Evolutionary conservation across 2,113 vertebrate species (phyloP).

Genomic region (Maccullochella peelii): DNA sequence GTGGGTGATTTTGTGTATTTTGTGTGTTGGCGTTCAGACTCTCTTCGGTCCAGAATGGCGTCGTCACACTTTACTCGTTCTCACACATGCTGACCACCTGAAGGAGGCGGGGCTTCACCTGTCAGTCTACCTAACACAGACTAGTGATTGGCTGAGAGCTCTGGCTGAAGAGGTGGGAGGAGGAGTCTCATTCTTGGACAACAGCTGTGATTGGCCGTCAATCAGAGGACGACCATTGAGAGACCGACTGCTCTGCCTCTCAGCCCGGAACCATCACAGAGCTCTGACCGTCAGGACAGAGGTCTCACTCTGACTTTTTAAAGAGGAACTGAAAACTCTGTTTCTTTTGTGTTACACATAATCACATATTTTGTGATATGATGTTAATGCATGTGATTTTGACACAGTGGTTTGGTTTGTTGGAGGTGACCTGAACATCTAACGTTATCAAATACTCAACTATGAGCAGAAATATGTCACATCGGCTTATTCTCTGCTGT

Average conservation of each 20-base stretch:
- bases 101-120: constrained; percentile 77
- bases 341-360: no score
- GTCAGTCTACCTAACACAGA: constrained; percentile 74
- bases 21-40: constrained; percentile 70
- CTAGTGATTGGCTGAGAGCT: constrained; percentile 77
- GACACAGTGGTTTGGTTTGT: no score
- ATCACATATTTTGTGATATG: no score
- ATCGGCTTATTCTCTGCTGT: no score
- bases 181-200: constrained; percentile 85
- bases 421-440: no score
- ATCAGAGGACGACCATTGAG: constrained; percentile 80
- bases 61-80: constrained; percentile 83
- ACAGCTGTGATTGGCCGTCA: constrained; percentile 65
- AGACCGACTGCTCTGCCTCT: constrained; percentile 82
- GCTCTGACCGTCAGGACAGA: constrained; percentile 10
- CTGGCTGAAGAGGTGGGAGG: constrained; percentile 76
- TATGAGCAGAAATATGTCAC: no score
- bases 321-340: not conserved
- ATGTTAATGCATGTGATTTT: no score
- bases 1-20: not conserved
- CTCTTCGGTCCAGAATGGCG: constrained; percentile 88
- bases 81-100: constrained; percentile 87
- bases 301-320: not conserved
- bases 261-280: constrained; percentile 83
- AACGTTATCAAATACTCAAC: not conserved